A percentile compares a stretch with the other conserved stretches of the same genome.
phyloP scores from a whole-genome alignment of 1,140 invertebrate species.

The Sycobia sp. region DNA sequence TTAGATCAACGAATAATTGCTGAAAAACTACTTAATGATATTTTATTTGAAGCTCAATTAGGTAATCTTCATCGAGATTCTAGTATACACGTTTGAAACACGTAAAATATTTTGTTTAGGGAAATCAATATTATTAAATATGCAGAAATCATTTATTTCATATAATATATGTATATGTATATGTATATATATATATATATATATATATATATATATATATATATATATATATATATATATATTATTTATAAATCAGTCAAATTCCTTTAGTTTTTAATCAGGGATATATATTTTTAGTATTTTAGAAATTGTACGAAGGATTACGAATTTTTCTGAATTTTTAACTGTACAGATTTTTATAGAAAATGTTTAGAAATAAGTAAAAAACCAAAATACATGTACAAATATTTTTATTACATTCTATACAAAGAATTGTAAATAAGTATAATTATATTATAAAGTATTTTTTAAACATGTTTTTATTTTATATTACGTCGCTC shows the following conservation, averaged over 20 bases:
- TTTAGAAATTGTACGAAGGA: constrained; percentile 3
- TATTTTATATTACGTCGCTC: no score
- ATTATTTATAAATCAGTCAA: no score
- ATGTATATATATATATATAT: no score
- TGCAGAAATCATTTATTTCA: not conserved
- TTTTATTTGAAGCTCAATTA: constrained; percentile 58
- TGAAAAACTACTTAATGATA: constrained; percentile 59
- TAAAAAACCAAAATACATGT: constrained; percentile 14
- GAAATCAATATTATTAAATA: not conserved
- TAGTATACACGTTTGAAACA: constrained; percentile 52
- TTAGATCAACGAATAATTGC: constrained; percentile 60
- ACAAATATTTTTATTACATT: constrained; percentile 33
- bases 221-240: no score
- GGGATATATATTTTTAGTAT: constrained; percentile 17
- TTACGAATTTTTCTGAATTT: constrained; percentile 11
- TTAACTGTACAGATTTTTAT: constrained; percentile 22
- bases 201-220: no score
- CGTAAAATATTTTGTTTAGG: constrained; percentile 10
- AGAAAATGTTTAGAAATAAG: constrained; percentile 12
- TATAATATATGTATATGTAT: no score
- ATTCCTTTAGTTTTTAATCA: not conserved
- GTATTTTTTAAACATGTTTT: no score
- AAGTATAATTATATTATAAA: constrained; percentile 22
- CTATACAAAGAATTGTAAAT: constrained; percentile 29
- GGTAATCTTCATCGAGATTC: constrained; percentile 58